These are phyloP conservation scores for Asarcornis scutulata DNA, from an alignment of 2,113 vertebrate species.

Conservation along the genomic window DNA sequence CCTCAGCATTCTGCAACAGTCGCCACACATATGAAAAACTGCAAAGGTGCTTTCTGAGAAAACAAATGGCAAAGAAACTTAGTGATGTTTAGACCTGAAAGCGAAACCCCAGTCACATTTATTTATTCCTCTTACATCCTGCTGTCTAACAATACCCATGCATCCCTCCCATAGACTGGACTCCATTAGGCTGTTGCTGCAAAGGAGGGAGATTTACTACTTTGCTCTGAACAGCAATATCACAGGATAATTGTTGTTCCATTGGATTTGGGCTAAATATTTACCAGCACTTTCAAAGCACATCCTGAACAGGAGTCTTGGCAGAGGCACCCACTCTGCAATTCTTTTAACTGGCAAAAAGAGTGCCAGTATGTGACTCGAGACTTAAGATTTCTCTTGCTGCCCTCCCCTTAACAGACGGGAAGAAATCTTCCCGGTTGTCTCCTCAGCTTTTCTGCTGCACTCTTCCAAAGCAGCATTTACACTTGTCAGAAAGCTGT, in stretches of 20 bases:
- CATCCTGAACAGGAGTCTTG: background rate
- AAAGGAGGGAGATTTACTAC: background rate
- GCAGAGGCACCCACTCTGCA: background rate
- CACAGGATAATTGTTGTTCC: background rate
- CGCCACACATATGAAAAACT: background rate
- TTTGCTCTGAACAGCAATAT: background rate
- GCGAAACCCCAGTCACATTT: background rate
- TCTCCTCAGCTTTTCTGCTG: constrained; percentile 23
- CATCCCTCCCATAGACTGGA: background rate
- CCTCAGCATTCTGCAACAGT: background rate
- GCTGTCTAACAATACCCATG: background rate
- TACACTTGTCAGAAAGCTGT: constrained; percentile 47
- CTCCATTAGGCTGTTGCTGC: background rate
- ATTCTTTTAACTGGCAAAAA: background rate
- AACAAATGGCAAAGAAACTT: background rate
- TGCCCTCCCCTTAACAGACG: background rate
- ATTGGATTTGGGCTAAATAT: constrained; percentile 16
- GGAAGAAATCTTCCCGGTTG: background rate
- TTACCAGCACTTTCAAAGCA: background rate
- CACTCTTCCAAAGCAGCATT: constrained; percentile 26
- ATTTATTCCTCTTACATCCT: background rate
- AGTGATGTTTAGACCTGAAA: background rate
- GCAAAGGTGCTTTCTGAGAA: background rate
- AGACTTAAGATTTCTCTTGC: constrained; percentile 24
- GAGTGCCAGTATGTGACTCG: background rate